These are phyloP conservation scores for Anabas testudineus DNA, from an alignment of 2,797 vertebrate species.

Conservation along the genomic window DNA sequence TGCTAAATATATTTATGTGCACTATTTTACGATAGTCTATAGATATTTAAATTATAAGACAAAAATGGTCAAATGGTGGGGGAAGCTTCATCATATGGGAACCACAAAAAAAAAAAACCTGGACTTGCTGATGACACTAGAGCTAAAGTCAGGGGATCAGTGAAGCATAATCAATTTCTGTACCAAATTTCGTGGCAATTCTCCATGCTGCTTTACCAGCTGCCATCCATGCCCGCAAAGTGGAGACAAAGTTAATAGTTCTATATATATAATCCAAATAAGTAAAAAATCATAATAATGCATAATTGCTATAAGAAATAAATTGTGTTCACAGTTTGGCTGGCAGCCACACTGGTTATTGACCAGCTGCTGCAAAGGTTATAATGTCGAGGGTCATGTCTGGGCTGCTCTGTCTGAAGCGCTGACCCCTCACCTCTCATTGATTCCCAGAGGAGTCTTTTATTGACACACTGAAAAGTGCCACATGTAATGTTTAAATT, in stretches of 20 bases:
- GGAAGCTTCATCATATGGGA: too few species aligned
- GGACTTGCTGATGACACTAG: neutral
- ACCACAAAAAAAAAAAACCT: too few species aligned
- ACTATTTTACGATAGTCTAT: too few species aligned
- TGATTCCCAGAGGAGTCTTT: conserved; percentile 34
- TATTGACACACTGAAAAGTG: neutral
- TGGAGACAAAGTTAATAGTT: neutral
- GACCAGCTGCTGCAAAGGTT: conserved; percentile 42
- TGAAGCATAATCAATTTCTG: too few species aligned
- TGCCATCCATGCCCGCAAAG: neutral
- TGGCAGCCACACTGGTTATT: conserved; percentile 26
- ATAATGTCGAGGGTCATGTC: conserved; percentile 50
- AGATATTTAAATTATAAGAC: too few species aligned
- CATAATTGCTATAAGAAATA: neutral
- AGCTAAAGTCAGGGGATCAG: neutral
- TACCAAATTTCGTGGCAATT: too few species aligned
- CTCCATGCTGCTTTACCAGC: neutral
- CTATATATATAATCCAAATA: too few species aligned
- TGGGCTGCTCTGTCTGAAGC: conserved; percentile 61
- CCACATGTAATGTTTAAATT: neutral
- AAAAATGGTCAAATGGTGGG: too few species aligned
- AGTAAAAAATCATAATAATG: too few species aligned
- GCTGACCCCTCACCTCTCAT: conserved; percentile 48
- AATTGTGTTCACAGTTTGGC: neutral
- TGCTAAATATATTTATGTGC: too few species aligned